Conservation (phyloP, 1,140 invertebrate species). For the Nymphalis io region DNA sequence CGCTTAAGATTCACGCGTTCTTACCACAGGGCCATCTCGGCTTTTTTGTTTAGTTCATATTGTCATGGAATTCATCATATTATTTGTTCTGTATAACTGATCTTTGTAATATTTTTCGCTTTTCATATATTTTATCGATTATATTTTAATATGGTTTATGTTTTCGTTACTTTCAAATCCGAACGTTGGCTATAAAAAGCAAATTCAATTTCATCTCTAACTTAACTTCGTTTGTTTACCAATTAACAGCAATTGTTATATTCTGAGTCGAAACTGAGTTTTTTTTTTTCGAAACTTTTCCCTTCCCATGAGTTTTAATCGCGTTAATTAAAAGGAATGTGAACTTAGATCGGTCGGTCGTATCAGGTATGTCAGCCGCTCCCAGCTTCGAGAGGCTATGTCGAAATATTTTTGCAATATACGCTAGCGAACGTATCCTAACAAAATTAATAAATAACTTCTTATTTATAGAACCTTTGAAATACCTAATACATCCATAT, state of each 20-base stretch:
- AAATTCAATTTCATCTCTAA: slow-evolving; percentile 20
- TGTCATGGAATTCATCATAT: too few species aligned
- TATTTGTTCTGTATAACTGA: too few species aligned
- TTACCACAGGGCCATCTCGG: too few species aligned
- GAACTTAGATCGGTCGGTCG: slow-evolving; percentile 9
- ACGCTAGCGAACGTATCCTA: slow-evolving; percentile 26
- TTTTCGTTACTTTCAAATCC: background rate
- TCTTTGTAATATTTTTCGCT: too few species aligned
- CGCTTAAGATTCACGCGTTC: too few species aligned
- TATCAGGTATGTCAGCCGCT: slow-evolving; percentile 27
- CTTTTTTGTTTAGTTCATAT: too few species aligned
- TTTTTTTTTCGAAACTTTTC: slow-evolving; percentile 20
- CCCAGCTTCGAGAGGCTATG: slow-evolving; percentile 17
- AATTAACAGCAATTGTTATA: slow-evolving; percentile 40
- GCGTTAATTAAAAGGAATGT: slow-evolving; percentile 46
- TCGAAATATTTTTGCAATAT: slow-evolving; percentile 35
- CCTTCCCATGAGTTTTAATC: slow-evolving; percentile 43
- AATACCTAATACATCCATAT: background rate
- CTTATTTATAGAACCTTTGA: slow-evolving; percentile 20
- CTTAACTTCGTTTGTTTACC: slow-evolving; percentile 33
- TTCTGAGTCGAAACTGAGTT: slow-evolving; percentile 22
- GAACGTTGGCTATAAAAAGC: slow-evolving; percentile 4
- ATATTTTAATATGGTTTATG: background rate
- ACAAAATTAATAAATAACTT: slow-evolving; percentile 24
- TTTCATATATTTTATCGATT: background rate